Evolutionary conservation across 2,888 invertebrate species (phyloP).

Genomic region (Ctenicera cuprea): DNA sequence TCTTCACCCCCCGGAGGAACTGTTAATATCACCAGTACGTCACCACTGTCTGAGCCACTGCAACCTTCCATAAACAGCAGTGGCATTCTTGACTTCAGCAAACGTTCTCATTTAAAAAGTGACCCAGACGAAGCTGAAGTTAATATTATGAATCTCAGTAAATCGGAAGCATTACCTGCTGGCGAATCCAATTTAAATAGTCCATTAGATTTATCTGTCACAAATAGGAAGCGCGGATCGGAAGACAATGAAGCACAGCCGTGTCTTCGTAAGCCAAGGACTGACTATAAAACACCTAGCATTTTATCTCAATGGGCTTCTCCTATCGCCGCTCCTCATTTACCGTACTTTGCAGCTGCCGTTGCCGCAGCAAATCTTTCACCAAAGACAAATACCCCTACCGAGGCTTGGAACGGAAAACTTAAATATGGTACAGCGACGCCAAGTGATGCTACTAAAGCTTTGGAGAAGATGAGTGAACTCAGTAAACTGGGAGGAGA

Average conservation of each 20-base stretch:
- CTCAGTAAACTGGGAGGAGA: constrained; percentile 90
- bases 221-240: constrained; percentile 81
- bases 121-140: constrained; percentile 75
- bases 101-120: constrained; percentile 72
- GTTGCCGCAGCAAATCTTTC: constrained; percentile 85
- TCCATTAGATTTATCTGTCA: constrained; percentile 88
- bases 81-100: constrained; percentile 88
- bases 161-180: constrained; percentile 77
- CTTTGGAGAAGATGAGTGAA: constrained; percentile 93
- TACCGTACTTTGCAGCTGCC: constrained; percentile 88
- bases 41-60: constrained; percentile 75
- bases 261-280: constrained; percentile 80
- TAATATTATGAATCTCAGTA: constrained; percentile 84
- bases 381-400: constrained; percentile 78
- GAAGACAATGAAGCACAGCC: constrained; percentile 78
- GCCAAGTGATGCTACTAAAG: constrained; percentile 90
- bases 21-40: constrained; percentile 67
- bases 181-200: constrained; percentile 77
- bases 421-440: constrained; percentile 78
- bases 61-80: constrained; percentile 72
- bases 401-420: constrained; percentile 85
- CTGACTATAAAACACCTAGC: constrained; percentile 80
- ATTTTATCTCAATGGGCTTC: constrained; percentile 86
- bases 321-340: constrained; percentile 83
- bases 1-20: constrained; percentile 75